Base-by-base conservation (phyloP, 2,797 vertebrate genomes). In the Pempheris klunzingeri region DNA sequence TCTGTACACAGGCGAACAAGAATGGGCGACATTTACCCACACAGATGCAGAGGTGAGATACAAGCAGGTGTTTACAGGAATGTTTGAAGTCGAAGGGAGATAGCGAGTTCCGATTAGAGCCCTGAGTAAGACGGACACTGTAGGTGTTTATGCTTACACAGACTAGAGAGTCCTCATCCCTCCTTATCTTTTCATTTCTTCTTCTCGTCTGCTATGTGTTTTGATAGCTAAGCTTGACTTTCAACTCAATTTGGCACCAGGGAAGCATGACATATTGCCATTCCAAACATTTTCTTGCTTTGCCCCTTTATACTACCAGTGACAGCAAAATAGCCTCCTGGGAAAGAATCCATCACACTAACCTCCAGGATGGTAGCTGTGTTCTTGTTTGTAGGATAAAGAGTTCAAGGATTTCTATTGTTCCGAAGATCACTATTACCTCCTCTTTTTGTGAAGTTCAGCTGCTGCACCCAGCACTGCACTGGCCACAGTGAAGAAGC, bases 61-160 rank as follows among this genome's bases (percentile, higher is more conserved):
- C 91, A 92, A 92, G 92, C 92, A 94, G 93, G 92, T 95, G 94
- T 93, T 93, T 93, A 92, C 91, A 80, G 81, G 84, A 90, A 83
- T 81, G 85, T 95, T 93, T 93, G 90, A 93, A 93, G 93, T 88
- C 55, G 43, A 77, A 84, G 83, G 74, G 83, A 94, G 93, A 94
- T 95, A 91, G 90, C 84, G 87, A 78, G 80, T 80, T 86, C 78
- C 44, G 92, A 93, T 91, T 86, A 91, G 85, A 85, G 80, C 81
- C 69, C 61, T 3, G 69, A 78, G 71, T 79, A 68, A 77, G 81
- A 78, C 59, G 39, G 82, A 84, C 80, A 78, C 84, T 87, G 81
- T 86, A 81, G 88, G 77, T 87, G 87, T 91, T 88, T 93, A 82
- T 87, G 90, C 90, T 86, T 64, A 88, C 82, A 71, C 65, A 84